Evolutionary conservation across 2,797 vertebrate species (phyloP).

Genomic region (Peromyscus nudipes): DNA sequence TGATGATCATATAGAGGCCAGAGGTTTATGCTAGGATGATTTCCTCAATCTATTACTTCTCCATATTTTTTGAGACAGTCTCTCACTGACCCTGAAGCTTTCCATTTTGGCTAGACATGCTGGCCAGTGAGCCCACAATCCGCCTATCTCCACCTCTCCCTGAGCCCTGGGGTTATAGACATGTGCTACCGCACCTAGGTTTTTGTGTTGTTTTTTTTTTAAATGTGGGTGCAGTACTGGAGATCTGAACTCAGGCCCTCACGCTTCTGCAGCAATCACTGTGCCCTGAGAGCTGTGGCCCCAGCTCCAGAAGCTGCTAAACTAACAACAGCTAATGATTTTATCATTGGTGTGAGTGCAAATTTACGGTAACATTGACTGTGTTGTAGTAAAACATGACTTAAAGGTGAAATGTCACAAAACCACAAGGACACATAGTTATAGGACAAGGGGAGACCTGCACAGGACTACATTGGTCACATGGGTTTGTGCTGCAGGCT

Average conservation of each 20-base stretch:
- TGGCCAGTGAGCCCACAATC: not conserved
- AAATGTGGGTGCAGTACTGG: no score
- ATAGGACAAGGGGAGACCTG: not conserved
- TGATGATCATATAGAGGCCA: not conserved
- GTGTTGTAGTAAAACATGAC: conserved; percentile 45
- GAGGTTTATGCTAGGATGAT: not conserved
- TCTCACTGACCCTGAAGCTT: not conserved
- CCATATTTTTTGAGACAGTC: not conserved
- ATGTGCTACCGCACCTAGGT: no score
- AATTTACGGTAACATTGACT: not conserved
- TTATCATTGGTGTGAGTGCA: conserved; percentile 51
- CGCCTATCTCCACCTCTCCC: not conserved
- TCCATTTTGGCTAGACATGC: not conserved
- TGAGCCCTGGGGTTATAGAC: not conserved
- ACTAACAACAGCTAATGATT: conserved; percentile 34
- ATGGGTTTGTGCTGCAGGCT: not conserved
- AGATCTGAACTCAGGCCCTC: not conserved
- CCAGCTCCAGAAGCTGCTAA: not conserved
- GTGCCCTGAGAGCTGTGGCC: no score
- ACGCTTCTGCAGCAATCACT: not conserved
- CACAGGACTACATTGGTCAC: not conserved
- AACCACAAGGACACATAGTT: not conserved
- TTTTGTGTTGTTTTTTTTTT: no score
- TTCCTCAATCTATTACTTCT: not conserved
- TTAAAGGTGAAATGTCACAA: not conserved